Evolutionary conservation across 2,797 vertebrate genomes (phyloP), one percentile per base, ranked within the genome.

Genomic region (Carapus acus): DNA sequence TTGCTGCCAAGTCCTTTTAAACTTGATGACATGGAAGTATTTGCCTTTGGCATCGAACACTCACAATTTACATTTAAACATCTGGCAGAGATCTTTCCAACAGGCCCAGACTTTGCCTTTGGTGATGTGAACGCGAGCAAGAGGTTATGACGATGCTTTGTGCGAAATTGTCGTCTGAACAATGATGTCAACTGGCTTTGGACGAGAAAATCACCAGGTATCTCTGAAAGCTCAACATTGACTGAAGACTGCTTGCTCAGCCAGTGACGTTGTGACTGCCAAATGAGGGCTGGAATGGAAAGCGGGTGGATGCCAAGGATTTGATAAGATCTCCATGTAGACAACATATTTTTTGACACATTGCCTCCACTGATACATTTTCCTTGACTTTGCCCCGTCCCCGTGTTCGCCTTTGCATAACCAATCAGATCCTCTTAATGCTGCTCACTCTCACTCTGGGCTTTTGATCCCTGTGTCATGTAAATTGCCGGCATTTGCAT

Each of bases 41-140:
- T 74, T 68, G 63, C 69, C 71, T 76, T 72, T 70, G 67, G 58
- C 65, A 65, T 61, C 19, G 43, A 65, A 43, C 40, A 68, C 57
- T 48, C 24, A 54, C 52, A 72, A 48, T 76, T 76, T 58, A 71
- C 58, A 62, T 75, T 48, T 52, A 59, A 73, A 62, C 63, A 47
- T 46, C 48, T 74, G 66, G 48, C 60, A 52, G 56, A 31, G 43
- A 58, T n/a, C 40, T 52, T 67, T 67, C 49, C 38, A 56, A 54
- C 44, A 5, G 42, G 46, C 62, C 57, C 48, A 55, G 49, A 53
- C 52, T 56, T 73, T 58, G 51, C 43, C 38, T 17, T 20, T 6
- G 39, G 46, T 48, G 29, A 27, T 37, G 29, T 41, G 27, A 67
- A 63, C 41, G 54, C 29, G 59, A 49, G 45, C 50, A 50, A 56